Evolutionary conservation across 2,113 vertebrate genomes (phyloP).

Genomic region (Vimba vimba): DNA sequence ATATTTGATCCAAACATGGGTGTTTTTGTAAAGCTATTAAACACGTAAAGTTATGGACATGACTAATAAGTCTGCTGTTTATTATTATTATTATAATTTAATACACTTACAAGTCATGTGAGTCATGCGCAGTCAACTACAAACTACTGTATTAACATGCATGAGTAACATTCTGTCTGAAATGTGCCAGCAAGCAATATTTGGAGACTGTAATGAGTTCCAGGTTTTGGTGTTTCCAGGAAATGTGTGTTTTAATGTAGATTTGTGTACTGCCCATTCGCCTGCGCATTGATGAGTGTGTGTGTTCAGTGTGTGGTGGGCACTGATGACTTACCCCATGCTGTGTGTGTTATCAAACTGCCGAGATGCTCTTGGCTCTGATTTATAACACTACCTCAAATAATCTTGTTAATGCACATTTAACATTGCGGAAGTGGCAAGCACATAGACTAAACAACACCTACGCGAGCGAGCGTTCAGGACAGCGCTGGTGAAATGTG

Average conservation of each 20-base stretch:
- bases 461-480: slow-evolving; percentile 64
- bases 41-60: too few species aligned
- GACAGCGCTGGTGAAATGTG: slow-evolving; percentile 42
- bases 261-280: slow-evolving; percentile 33
- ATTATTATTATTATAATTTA: background rate
- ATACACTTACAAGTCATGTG: background rate
- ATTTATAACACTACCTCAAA: slow-evolving; percentile 80
- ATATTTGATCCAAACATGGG: too few species aligned
- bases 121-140: background rate
- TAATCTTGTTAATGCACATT: slow-evolving; percentile 81
- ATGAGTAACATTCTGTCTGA: background rate
- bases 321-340: slow-evolving; percentile 63
- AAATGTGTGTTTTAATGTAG: slow-evolving; percentile 29
- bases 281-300: slow-evolving; percentile 11
- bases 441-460: slow-evolving; percentile 76
- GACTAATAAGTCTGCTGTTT: background rate
- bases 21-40: too few species aligned
- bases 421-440: slow-evolving; percentile 72
- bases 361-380: slow-evolving; percentile 69
- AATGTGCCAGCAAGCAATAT: background rate
- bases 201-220: slow-evolving; percentile 17
- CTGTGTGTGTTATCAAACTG: slow-evolving; percentile 59
- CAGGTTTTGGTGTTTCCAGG: slow-evolving; percentile 26
- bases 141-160: slow-evolving; percentile 6
- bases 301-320: slow-evolving; percentile 56